These are phyloP conservation scores for Arge pagana DNA, from an alignment of 2,888 invertebrate genomes.

Conservation along the genomic window DNA sequence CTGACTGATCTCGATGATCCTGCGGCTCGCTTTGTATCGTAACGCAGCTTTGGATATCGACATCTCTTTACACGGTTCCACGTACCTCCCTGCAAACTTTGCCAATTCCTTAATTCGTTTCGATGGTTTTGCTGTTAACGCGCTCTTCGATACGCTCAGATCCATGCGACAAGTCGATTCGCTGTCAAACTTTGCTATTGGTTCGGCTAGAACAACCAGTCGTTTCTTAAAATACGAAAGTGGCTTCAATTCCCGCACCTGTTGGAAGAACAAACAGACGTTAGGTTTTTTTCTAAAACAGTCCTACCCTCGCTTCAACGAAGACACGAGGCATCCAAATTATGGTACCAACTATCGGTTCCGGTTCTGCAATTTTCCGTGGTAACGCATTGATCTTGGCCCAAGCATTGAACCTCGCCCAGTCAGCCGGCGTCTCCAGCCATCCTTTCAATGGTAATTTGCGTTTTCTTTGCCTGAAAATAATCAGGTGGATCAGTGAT, in stretches of 20 bases:
- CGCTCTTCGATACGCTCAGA: slow-evolving; percentile 13
- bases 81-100: slow-evolving; percentile 24
- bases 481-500: no score
- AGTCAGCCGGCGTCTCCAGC: slow-evolving; percentile 42
- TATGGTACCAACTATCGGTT: slow-evolving; percentile 35
- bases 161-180: slow-evolving; percentile 15
- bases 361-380: slow-evolving; percentile 36
- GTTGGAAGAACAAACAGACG: neutral
- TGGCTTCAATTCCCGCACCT: slow-evolving; percentile 39
- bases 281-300: neutral
- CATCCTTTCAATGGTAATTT: slow-evolving; percentile 36
- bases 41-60: slow-evolving; percentile 35
- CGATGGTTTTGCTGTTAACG: slow-evolving; percentile 23
- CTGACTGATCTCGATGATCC: slow-evolving; percentile 35
- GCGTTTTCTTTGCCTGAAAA: slow-evolving; percentile 21
- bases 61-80: slow-evolving; percentile 28
- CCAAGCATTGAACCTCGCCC: slow-evolving; percentile 45
- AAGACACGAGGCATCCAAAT: no score
- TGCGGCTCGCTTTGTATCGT: slow-evolving; percentile 33
- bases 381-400: slow-evolving; percentile 40
- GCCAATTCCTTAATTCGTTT: slow-evolving; percentile 32
- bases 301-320: neutral
- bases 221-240: slow-evolving; percentile 33
- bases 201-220: slow-evolving; percentile 30
- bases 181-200: slow-evolving; percentile 14